Base-by-base conservation (phyloP, 2,888 invertebrate genomes). In the Gastracanthus pulcherrimus region DNA sequence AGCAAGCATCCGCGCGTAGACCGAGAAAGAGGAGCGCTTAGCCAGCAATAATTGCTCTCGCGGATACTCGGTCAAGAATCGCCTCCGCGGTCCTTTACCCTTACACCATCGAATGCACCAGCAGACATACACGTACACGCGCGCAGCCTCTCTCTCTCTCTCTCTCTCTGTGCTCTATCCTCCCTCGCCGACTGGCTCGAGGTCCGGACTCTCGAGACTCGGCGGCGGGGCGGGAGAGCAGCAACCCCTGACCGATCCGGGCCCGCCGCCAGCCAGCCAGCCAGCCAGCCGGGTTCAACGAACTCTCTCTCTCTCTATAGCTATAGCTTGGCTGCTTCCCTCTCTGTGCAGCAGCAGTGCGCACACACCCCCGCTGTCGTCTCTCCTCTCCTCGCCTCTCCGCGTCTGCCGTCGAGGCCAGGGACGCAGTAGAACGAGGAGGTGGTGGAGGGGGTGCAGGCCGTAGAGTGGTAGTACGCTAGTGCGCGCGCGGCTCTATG, bases 181-280 rank as follows among this genome's bases (percentile, higher is more conserved):
- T 29, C 29, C 69, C 19, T 51, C 36, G 45, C 48, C 19, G n/a
- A n/a, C n/a, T n/a, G n/a, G n/a, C n/a, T n/a, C n/a, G 31, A 60
- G 38, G 41, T 58, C 76, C 69, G 70, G 74, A 67, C 71, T 79
- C 80, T 76, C 78, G 83, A 82, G 82, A 82, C 84, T 83, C 72
- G 51, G 13, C 38, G 67, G 55, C 69, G 69, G 69, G 29, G 58
- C 29, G 45, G 2, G 60, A 51, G 74, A 75, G 80, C 62, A 80
- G 78, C 84, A 84, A 84, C 83, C 86, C 86, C 83, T 84, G 81
- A 82, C 85, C 83, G 84, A 84, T 86, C 84, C 84, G 81, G 84
- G 84, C 82, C 82, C 82, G 62, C 70, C 58, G 67, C 75, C 64
- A n/a, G n/a, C n/a, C n/a, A 71, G 62, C 62, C 76, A 55, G 45